Evolutionary conservation across 2,797 vertebrate species (phyloP), one percentile per base, ranked within the genome.

Genomic region (Hirundo rustica): DNA sequence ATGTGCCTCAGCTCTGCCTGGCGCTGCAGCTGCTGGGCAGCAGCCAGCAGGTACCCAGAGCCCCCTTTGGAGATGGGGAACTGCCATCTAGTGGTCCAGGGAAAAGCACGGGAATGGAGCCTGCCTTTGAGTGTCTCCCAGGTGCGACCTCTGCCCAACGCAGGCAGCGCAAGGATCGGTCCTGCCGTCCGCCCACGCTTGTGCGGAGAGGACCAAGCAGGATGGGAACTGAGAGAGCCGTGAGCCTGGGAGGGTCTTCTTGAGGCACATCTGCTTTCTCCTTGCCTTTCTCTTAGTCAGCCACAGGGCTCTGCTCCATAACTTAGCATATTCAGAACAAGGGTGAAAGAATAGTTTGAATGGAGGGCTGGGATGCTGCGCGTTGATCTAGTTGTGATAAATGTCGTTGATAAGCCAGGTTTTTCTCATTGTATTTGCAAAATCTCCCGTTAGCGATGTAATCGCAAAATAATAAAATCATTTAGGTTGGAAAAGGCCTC

Each of bases 81-180:
- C 94, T 96, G 96, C 93, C 96, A 96, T 80, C 95, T 96, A 89
- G 85, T 87, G 96, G 94, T 58, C 25, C 60, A 8, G 11, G 66
- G 26, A 21, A 45, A 51, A 58, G 27, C 7, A 1, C 6, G 5
- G 66, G 11, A 54, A n/a, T 2, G 13, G 54, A 80, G 34, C 21
- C n/a, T 27, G 50, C 34, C 57, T 53, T 54, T 50, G 38, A 17
- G 51, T 3, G 10, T 66, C 81, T 25, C 21, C 2, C 0, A 32
- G 27, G 36, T 10, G 54, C 50, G 57, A 8, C 50, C 38, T 55
- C 60, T 77, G 91, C 78, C 89, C 15, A 29, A 61, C 7, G 64
- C 60, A 17, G 25, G 48, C 7, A 42, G 11, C 27, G 8, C 17
- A 6, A 21, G 58, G 61, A 14, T 44, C 71, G 8, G 47, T 11